phyloP scores from a whole-genome alignment of 2,888 invertebrate species.

The Amblyteles armatorius region DNA sequence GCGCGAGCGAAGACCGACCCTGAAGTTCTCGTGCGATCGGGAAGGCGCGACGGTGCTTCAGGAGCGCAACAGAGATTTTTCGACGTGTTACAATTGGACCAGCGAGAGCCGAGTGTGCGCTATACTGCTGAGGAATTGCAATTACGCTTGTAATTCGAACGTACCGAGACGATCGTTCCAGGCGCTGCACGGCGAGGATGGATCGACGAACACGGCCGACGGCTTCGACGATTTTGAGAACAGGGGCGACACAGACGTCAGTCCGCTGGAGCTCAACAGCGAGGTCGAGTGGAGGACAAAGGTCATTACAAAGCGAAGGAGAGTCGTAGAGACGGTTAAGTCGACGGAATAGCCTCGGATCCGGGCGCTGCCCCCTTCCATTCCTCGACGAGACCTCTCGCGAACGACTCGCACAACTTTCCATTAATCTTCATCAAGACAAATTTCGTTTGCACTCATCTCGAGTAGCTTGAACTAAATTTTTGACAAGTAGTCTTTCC shows the following conservation, averaged over 20 bases:
- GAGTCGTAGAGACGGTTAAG: constrained; percentile 41
- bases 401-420: constrained; percentile 26
- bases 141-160: constrained; percentile 88
- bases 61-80: constrained; percentile 82
- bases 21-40: constrained; percentile 90
- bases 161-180: constrained; percentile 50
- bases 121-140: constrained; percentile 89
- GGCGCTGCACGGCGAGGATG: constrained; percentile 32
- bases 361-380: constrained; percentile 5
- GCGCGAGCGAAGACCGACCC: constrained; percentile 87
- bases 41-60: constrained; percentile 90
- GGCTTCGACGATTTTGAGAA: constrained; percentile 71
- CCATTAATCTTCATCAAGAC: constrained; percentile 61
- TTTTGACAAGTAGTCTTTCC: constrained; percentile 48
- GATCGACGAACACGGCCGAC: constrained; percentile 30
- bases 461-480: constrained; percentile 33
- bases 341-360: constrained; percentile 42
- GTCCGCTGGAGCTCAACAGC: constrained; percentile 70
- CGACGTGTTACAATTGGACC: constrained; percentile 71
- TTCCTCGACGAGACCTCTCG: not conserved
- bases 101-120: constrained; percentile 87
- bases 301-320: constrained; percentile 72
- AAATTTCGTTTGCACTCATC: constrained; percentile 49
- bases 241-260: constrained; percentile 79
- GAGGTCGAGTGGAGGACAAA: constrained; percentile 67